Evolutionary conservation across 1,140 invertebrate genomes (phyloP).

Genomic region (Lepidurus packardi): DNA sequence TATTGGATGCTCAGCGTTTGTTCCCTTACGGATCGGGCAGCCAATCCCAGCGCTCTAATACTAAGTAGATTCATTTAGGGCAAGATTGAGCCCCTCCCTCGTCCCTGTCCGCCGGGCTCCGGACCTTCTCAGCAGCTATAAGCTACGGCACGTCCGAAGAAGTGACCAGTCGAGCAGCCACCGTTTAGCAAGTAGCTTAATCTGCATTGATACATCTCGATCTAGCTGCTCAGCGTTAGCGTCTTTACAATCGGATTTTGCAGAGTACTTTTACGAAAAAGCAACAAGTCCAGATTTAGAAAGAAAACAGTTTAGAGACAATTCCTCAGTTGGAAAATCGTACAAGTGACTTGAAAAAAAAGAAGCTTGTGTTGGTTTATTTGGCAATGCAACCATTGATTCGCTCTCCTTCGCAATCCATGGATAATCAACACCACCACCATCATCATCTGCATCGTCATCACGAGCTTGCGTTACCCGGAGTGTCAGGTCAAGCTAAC

Average conservation of each 20-base stretch:
- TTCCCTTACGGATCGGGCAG: constrained; percentile 7
- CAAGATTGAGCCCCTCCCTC: neutral
- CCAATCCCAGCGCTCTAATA: neutral
- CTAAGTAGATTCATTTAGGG: neutral
- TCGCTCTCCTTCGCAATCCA: neutral
- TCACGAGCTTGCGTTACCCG: neutral
- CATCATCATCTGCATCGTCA: neutral
- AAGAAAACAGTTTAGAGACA: neutral
- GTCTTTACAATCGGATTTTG: neutral
- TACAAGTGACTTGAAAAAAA: neutral
- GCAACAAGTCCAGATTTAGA: neutral
- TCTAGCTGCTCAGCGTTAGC: neutral
- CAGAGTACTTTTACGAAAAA: too few relatives aligned
- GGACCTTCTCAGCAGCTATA: constrained; percentile 12
- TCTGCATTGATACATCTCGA: constrained; percentile 4
- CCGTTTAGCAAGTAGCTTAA: neutral
- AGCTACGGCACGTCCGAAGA: constrained; percentile 8
- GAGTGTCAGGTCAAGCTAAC: neutral
- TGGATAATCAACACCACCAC: neutral
- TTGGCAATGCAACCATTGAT: constrained; percentile 16
- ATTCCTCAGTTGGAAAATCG: neutral
- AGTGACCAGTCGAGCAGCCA: constrained; percentile 1
- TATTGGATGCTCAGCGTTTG: constrained; percentile 17
- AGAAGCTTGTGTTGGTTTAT: constrained; percentile 6
- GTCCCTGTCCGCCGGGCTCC: neutral